These are phyloP conservation scores for Lycopodina hypogea DNA, from an alignment of 37 sponge, comb jelly and placozoan species.

Conservation along the genomic window DNA sequence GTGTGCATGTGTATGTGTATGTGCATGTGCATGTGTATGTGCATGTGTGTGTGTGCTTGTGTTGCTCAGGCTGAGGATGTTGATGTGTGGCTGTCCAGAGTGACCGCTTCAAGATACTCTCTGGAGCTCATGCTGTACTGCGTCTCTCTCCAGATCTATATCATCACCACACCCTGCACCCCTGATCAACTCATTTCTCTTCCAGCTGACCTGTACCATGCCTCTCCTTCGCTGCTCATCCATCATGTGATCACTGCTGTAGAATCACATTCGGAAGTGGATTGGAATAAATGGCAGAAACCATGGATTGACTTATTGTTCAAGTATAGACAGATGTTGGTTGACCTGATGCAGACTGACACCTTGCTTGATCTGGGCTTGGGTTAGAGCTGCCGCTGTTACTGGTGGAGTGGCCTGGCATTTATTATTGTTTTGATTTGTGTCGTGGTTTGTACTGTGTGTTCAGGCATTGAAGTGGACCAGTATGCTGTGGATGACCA, in stretches of 20 bases:
- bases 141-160: slow-evolving; percentile 45
- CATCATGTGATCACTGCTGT: slow-evolving; percentile 43
- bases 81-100: slow-evolving; percentile 17
- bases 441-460: neutral
- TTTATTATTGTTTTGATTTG: neutral
- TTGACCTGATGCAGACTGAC: slow-evolving; percentile 46
- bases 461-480: slow-evolving; percentile 54
- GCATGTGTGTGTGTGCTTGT: neutral
- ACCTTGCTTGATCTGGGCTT: slow-evolving; percentile 38
- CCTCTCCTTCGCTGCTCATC: slow-evolving; percentile 24
- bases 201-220: slow-evolving; percentile 2
- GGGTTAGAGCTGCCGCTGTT: slow-evolving; percentile 7
- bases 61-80: neutral
- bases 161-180: neutral
- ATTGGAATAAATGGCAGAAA: slow-evolving; percentile 22
- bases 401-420: neutral
- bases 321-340: slow-evolving; percentile 25
- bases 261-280: neutral
- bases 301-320: slow-evolving; percentile 40
- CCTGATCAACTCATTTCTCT: neutral
- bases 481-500: slow-evolving; percentile 42
- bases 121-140: slow-evolving; percentile 60
- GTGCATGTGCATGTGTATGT: neutral
- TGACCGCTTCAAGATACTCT: slow-evolving; percentile 20
- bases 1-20: neutral